phyloP scores from a whole-genome alignment of 2,113 vertebrate genomes.

The Crotalus tigris region DNA sequence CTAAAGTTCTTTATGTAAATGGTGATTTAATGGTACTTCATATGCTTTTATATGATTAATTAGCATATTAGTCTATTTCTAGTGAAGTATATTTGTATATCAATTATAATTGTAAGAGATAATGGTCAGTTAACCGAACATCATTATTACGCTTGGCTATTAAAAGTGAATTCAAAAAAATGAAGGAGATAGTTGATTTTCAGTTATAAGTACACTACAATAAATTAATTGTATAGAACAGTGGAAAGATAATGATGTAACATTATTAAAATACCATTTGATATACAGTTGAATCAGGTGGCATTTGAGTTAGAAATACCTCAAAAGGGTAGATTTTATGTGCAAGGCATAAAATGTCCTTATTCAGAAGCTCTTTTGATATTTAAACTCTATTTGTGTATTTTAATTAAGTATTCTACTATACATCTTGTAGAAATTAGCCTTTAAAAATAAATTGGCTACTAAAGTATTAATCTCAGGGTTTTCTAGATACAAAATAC shows the following conservation, averaged over 20 bases:
- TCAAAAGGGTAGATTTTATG: constrained; percentile 52
- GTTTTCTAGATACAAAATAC: constrained; percentile 67
- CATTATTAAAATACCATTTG: constrained; percentile 45
- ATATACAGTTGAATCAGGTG: constrained; percentile 22
- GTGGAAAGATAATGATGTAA: constrained; percentile 42
- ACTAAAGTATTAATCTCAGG: constrained; percentile 68
- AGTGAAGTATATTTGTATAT: not conserved
- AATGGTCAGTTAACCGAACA: not conserved
- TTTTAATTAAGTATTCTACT: constrained; percentile 73
- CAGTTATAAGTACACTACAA: constrained; percentile 30
- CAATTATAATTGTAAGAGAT: not conserved
- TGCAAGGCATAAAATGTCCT: constrained; percentile 42
- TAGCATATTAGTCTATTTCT: not conserved
- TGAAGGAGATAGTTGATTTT: constrained; percentile 31
- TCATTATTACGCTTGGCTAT: constrained; percentile 29
- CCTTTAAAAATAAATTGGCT: constrained; percentile 65
- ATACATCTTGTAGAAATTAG: constrained; percentile 75
- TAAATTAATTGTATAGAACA: constrained; percentile 43
- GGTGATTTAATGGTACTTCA: not conserved
- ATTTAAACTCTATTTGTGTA: constrained; percentile 47
- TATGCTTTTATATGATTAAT: not conserved
- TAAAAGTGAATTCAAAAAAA: constrained; percentile 33
- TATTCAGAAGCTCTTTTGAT: constrained; percentile 58
- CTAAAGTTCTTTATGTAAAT: not conserved
- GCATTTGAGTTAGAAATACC: constrained; percentile 45